Percentiles rank a stretch among this genome's conserved stretches.
These are phyloP conservation scores for Eidolon dupreanum DNA, from an alignment of 2,797 vertebrate genomes.

Conservation along the genomic window DNA sequence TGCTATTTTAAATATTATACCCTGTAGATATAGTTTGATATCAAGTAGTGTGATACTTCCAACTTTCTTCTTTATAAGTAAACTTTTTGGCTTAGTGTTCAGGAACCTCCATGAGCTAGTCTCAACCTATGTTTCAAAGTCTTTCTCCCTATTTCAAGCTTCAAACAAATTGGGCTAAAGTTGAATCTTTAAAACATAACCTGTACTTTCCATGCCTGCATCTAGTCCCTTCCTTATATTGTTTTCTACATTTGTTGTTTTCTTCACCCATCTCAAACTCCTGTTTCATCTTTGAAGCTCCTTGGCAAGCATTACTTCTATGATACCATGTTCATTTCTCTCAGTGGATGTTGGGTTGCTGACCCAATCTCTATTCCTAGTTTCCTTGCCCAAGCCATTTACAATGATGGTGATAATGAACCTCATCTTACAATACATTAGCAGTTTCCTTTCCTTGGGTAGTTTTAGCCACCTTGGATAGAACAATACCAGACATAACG, in stretches of 20 bases:
- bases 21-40: too few relatives aligned
- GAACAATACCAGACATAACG: background rate
- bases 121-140: background rate
- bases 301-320: background rate
- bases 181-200: background rate
- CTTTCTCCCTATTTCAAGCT: background rate
- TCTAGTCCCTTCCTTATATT: background rate
- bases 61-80: too few relatives aligned
- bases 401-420: background rate
- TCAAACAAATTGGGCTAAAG: background rate
- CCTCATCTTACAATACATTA: background rate
- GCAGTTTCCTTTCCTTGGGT: background rate
- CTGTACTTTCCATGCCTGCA: background rate
- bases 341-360: background rate
- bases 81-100: background rate
- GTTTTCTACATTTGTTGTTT: background rate
- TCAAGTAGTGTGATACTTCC: too few relatives aligned
- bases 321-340: background rate
- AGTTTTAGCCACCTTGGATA: background rate
- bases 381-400: background rate
- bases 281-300: background rate
- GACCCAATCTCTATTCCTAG: background rate
- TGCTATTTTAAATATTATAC: too few relatives aligned
- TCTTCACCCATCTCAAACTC: background rate
- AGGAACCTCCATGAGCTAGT: background rate